Percentiles rank a stretch among this genome's conserved stretches.
These are phyloP conservation scores for Callinectes sapidus DNA, from an alignment of 2,888 invertebrate genomes.

Conservation along the genomic window DNA sequence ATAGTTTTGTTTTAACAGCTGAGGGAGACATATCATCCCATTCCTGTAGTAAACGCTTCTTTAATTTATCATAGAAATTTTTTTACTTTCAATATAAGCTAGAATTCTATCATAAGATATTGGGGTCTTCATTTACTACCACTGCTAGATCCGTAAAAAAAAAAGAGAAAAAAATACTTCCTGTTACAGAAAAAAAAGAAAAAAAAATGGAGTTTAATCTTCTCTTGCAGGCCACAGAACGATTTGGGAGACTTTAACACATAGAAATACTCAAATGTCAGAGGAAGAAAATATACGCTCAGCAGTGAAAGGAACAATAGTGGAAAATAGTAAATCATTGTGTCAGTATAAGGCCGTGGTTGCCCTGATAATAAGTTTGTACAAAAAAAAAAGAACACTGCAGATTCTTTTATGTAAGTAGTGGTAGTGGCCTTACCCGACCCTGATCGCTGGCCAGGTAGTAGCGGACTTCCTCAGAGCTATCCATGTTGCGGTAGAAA, in stretches of 20 bases:
- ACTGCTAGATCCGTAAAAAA: too few relatives aligned
- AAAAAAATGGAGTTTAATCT: too few relatives aligned
- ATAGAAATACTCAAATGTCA: too few relatives aligned
- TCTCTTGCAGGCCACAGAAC: too few relatives aligned
- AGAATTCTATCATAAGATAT: too few relatives aligned
- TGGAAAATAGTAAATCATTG: background rate
- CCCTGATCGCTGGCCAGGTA: slow-evolving; percentile 21
- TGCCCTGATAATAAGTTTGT: background rate
- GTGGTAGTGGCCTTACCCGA: background rate
- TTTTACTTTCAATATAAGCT: background rate
- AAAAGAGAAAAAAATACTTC: too few relatives aligned
- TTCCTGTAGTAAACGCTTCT: background rate
- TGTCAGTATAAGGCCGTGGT: background rate
- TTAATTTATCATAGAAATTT: background rate
- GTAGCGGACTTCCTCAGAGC: background rate
- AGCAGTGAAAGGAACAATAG: background rate
- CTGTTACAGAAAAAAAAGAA: too few relatives aligned
- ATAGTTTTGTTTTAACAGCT: background rate
- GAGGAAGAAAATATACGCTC: background rate
- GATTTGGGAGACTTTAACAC: too few relatives aligned
- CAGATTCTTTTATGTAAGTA: background rate
- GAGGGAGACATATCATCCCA: background rate
- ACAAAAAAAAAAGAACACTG: background rate
- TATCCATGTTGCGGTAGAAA: background rate
- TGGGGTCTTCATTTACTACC: too few relatives aligned